phyloP scores from a whole-genome alignment of 2,113 vertebrate genomes.

The Anhinga anhinga region DNA sequence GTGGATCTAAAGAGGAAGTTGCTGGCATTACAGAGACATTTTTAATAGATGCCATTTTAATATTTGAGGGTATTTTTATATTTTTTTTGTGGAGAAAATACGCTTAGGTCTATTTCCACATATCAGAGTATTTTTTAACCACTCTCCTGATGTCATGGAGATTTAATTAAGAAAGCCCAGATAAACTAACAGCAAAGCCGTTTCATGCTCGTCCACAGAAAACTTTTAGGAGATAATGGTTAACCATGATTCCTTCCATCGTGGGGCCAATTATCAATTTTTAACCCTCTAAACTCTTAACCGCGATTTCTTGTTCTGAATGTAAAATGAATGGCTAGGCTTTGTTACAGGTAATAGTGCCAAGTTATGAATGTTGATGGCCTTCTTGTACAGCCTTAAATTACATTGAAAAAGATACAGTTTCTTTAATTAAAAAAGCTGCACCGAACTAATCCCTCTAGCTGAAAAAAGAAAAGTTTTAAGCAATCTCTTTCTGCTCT shows the following conservation, averaged over 20 bases:
- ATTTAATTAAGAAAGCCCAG: slow-evolving; percentile 64
- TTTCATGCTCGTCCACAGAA: slow-evolving; percentile 44
- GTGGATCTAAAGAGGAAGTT: neutral
- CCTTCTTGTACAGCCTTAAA: slow-evolving; percentile 74
- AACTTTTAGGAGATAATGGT: slow-evolving; percentile 41
- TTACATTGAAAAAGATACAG: slow-evolving; percentile 84
- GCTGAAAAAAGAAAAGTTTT: slow-evolving; percentile 87
- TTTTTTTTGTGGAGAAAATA: neutral
- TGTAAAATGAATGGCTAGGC: slow-evolving; percentile 43
- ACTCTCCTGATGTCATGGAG: slow-evolving; percentile 4
- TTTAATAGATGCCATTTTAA: slow-evolving; percentile 11
- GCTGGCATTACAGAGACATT: neutral
- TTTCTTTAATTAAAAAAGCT: slow-evolving; percentile 97
- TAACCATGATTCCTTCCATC: slow-evolving; percentile 43
- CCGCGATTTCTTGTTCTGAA: slow-evolving; percentile 24
- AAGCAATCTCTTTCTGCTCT: slow-evolving; percentile 86
- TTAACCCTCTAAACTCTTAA: slow-evolving; percentile 50
- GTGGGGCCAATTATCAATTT: neutral
- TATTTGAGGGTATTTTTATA: neutral
- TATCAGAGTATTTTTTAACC: slow-evolving; percentile 37
- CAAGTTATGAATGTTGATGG: slow-evolving; percentile 74
- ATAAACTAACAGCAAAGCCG: slow-evolving; percentile 39
- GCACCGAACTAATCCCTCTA: slow-evolving; percentile 87
- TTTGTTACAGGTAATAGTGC: slow-evolving; percentile 73
- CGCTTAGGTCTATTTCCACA: neutral